Evolutionary conservation across 2,113 vertebrate species (phyloP).

Genomic region (Rallus limicola): DNA sequence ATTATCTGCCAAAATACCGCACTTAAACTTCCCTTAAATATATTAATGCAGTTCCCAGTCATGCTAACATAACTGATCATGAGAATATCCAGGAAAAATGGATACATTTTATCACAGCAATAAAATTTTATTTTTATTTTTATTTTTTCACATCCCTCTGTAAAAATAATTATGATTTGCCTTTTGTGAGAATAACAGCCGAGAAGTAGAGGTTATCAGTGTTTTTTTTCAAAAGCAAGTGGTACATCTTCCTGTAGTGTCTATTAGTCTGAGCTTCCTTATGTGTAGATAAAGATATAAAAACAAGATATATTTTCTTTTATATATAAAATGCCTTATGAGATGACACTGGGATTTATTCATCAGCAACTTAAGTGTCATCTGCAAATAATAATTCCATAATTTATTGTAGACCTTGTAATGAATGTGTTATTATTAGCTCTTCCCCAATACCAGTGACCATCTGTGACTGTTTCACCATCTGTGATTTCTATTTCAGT

Average conservation of each 20-base stretch:
- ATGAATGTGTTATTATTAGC: conserved; percentile 25
- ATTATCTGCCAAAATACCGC: neutral
- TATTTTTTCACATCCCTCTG: neutral
- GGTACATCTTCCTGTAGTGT: neutral
- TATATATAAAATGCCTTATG: neutral
- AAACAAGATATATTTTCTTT: neutral
- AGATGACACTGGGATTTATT: neutral
- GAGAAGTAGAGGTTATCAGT: neutral
- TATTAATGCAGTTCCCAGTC: neutral
- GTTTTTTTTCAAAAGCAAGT: neutral
- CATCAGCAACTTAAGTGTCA: neutral
- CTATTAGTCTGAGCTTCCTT: neutral
- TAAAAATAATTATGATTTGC: neutral
- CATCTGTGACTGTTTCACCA: conserved; percentile 40
- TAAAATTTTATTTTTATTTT: neutral
- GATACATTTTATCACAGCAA: neutral
- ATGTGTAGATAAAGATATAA: neutral
- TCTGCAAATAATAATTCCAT: neutral
- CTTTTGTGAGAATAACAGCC: neutral
- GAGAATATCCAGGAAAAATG: neutral
- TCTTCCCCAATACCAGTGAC: neutral
- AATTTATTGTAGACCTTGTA: conserved; percentile 4
- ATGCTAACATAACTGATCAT: neutral
- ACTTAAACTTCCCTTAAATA: neutral
- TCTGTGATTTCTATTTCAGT: conserved; percentile 34